Evolutionary conservation across 2,888 invertebrate genomes (phyloP).

Genomic region (Drosophila histrio): DNA sequence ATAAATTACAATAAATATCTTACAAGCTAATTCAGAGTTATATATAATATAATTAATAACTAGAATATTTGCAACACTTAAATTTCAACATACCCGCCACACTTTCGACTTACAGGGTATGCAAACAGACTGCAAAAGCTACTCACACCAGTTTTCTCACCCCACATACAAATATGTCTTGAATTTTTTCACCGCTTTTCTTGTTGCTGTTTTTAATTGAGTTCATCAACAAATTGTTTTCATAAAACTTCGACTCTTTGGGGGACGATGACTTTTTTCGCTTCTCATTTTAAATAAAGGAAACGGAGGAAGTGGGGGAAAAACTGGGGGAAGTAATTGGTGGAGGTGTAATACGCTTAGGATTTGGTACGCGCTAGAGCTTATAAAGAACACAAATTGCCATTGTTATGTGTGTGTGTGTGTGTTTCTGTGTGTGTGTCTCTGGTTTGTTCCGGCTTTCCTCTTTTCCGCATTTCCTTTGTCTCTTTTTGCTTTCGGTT

Average conservation of each 20-base stretch:
- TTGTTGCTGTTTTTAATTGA: conserved; percentile 65
- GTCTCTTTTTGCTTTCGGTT: conserved; percentile 17
- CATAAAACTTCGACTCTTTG: conserved; percentile 23
- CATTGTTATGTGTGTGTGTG: conserved; percentile 19
- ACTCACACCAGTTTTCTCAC: not conserved
- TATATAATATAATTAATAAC: no score
- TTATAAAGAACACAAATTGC: conserved; percentile 63
- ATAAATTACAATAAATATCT: no score
- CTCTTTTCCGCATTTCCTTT: conserved; percentile 1
- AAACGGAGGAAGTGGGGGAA: not conserved
- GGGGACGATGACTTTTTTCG: not conserved
- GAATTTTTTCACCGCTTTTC: conserved; percentile 2
- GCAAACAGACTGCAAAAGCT: conserved; percentile 4
- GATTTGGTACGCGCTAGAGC: conserved; percentile 43
- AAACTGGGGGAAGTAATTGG: not conserved
- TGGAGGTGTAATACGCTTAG: conserved; percentile 56
- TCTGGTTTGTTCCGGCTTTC: not conserved
- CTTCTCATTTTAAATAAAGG: conserved; percentile 7
- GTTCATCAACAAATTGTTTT: conserved; percentile 72
- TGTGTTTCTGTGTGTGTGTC: not conserved
- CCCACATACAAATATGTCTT: not conserved
- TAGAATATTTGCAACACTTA: no score
- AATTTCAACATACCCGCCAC: not conserved
- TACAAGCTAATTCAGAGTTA: no score
- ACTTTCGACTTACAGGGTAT: not conserved